A percentile compares a stretch with the other conserved stretches of the same genome.
Conservation (phyloP, 2,113 vertebrate species). For the Pygoscelis adeliae region DNA sequence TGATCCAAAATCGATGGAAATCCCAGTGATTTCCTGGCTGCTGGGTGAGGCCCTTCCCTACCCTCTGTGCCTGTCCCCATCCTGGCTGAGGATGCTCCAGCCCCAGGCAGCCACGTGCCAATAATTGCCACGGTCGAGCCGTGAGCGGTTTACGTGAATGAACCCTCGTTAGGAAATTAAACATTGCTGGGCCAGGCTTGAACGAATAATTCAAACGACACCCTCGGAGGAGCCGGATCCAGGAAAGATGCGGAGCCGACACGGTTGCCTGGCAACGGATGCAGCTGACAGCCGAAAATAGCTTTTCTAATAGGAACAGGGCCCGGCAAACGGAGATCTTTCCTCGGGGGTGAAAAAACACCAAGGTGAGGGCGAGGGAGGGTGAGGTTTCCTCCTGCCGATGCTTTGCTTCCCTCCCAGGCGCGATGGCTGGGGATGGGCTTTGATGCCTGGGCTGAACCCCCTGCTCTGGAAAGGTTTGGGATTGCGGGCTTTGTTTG, state of each 20-base stretch:
- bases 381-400: neutral
- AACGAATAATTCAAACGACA: neutral
- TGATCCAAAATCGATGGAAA: neutral
- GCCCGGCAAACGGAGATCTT: neutral
- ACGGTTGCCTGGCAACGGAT: slow-evolving; percentile 37
- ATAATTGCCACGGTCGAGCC: neutral
- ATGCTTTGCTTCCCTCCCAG: neutral
- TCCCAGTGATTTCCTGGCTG: neutral
- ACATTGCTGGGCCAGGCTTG: neutral
- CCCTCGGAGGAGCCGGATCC: neutral
- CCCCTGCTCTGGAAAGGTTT: neutral
- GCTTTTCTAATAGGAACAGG: neutral
- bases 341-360: neutral
- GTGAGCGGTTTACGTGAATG: neutral
- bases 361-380: neutral
- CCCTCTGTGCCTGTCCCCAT: neutral
- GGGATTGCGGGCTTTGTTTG: neutral
- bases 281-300: slow-evolving; percentile 49
- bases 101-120: neutral
- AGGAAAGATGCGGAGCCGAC: neutral
- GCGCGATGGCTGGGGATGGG: rapidly evolving
- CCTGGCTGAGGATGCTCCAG: neutral
- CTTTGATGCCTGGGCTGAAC: neutral
- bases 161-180: slow-evolving; percentile 31
- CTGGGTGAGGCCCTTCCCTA: neutral